Evolutionary conservation across 2,797 vertebrate genomes (phyloP), one percentile per base, ranked within the genome.

Genomic region (Sebastes jordani): DNA sequence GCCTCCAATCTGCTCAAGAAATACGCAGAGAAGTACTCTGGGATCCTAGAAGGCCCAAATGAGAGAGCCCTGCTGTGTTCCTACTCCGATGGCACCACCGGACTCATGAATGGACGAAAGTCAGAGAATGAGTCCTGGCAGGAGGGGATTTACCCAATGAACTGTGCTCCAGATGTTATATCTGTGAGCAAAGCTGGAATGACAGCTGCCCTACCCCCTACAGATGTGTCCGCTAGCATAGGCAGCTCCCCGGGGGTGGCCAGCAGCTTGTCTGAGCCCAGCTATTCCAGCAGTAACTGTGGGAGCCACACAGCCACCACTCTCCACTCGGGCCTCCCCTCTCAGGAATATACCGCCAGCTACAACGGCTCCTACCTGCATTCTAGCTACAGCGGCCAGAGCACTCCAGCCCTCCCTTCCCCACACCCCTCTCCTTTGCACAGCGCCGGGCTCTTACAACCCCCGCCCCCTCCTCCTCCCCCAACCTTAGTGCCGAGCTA

Each of bases 1-100:
- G 99, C 99, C 91, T 99, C 99, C 86, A 99, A 99, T 94, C 96
- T 99, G 66, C 95, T 99, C 22, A 99, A 99, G 93, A 99, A 99
- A 92, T 99, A 99, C 46, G 99, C 99, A 36, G 99, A 99, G 92
- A 99, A 99, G 92, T 99, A 99, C 94, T 99, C 99, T 0, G 99
- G 99, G 85, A 98, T 99, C 93, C 94, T 99, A 84, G 99, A 99
- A 95, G 97, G 97, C 85, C 98, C 98, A 0, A 95, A 96, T 0
- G 99, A 99, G 85, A 95, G 99, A 80, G 96, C 97, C 23, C 95
- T 99, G 79, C 96, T 99, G 89, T 97, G 97, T 91, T 98, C 97
- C 83, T 99, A 99, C 93, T 94, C 97, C 2, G 98, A 99, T 83
- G 92, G 95, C 84, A 94, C 96, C 30, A 94, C 96, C 1, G 98